Conservation (phyloP, 2,797 vertebrate species). For the Phoxinus dragarum region DNA sequence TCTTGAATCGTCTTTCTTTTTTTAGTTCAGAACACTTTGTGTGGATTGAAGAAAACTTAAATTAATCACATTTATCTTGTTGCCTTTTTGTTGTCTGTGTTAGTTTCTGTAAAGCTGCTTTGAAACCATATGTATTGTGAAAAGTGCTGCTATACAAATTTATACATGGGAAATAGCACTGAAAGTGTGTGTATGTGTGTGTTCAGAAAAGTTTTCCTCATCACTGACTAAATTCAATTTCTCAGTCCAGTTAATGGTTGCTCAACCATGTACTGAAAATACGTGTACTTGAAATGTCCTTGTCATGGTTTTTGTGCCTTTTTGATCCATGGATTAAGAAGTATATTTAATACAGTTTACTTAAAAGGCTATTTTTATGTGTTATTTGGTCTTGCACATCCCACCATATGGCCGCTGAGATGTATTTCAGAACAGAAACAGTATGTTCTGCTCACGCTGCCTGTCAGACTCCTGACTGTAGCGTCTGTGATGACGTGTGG, state of each 20-base stretch:
- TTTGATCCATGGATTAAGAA: conserved; percentile 10
- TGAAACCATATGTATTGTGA: too few species aligned
- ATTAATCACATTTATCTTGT: conserved; percentile 10
- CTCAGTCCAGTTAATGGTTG: conserved; percentile 10
- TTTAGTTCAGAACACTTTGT: conserved; percentile 12
- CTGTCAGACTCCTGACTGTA: conserved; percentile 24
- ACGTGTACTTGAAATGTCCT: conserved; percentile 8
- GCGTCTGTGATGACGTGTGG: conserved; percentile 5
- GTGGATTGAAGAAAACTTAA: not conserved
- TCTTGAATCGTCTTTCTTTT: not conserved
- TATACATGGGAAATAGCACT: not conserved
- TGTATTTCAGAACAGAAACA: conserved; percentile 6
- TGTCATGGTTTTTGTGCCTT: conserved; percentile 2
- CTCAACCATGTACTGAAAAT: conserved; percentile 19
- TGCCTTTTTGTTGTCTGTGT: not conserved
- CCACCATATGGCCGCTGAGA: conserved; percentile 12
- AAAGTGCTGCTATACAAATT: too few species aligned
- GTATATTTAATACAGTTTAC: conserved; percentile 1
- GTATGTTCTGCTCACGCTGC: conserved; percentile 29
- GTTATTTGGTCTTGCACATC: conserved; percentile 12
- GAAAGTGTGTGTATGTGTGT: not conserved
- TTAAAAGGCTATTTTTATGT: conserved; percentile 11
- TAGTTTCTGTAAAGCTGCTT: not conserved
- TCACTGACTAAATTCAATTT: conserved; percentile 8
- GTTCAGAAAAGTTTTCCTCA: conserved; percentile 6